Conservation (phyloP, 2,797 vertebrate genomes). For the Hippocampus kuda region DNA sequence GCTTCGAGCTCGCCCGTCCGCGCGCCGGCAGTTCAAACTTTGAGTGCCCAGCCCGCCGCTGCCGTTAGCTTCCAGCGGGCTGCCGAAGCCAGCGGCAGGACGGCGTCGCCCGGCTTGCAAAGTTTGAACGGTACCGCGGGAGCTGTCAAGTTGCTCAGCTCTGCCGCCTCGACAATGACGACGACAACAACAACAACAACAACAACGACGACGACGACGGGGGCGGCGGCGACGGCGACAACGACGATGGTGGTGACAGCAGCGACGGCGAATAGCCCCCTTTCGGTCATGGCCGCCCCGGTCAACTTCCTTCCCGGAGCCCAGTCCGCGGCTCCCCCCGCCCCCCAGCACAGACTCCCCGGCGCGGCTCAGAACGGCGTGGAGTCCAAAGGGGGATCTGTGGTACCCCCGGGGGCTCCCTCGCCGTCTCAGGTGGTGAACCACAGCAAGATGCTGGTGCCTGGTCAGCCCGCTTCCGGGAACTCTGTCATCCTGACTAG, state of each 20-base stretch:
- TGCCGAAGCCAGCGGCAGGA: constrained; percentile 33
- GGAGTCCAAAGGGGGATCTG: constrained; percentile 52
- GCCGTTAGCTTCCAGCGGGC: constrained; percentile 54
- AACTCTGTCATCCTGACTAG: constrained; percentile 41
- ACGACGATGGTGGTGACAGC: no score
- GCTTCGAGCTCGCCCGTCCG: constrained; percentile 32
- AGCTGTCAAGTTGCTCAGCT: constrained; percentile 49
- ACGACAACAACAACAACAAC: background rate
- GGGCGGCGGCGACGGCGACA: no score
- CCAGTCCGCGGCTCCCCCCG: constrained; percentile 30
- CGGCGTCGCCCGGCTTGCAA: constrained; percentile 49
- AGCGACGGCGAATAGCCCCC: constrained; percentile 24
- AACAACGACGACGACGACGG: no score
- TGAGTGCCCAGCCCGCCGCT: constrained; percentile 42
- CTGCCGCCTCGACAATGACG: constrained; percentile 28
- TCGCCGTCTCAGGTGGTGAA: constrained; percentile 58
- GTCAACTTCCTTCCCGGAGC: constrained; percentile 29
- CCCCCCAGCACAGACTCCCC: constrained; percentile 56
- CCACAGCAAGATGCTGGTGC: constrained; percentile 64
- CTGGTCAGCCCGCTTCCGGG: constrained; percentile 38
- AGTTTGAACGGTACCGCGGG: constrained; percentile 61
- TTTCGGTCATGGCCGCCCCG: constrained; percentile 30
- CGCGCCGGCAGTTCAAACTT: constrained; percentile 62
- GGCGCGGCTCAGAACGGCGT: constrained; percentile 67
- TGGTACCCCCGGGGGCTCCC: constrained; percentile 39